Evolutionary conservation across 2,113 vertebrate species (phyloP), one percentile per base, ranked within the genome.

Genomic region (Myotis brandtii): DNA sequence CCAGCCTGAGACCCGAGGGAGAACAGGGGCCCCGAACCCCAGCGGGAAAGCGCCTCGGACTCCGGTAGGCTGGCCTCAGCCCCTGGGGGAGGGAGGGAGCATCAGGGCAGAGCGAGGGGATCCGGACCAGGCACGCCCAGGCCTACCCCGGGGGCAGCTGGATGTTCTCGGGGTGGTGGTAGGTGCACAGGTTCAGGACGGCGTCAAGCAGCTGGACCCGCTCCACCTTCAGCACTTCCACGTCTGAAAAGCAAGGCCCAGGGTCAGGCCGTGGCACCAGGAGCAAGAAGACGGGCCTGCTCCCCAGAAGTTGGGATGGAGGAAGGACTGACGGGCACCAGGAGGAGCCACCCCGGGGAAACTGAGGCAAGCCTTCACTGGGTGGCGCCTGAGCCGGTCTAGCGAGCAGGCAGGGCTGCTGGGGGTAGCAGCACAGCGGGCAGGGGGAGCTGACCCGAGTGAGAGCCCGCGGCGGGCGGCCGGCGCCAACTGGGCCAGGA

Each of bases 161-260:
- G 94, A 99, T 99, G 97, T 99, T 99, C 98, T 99, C 99, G 0
- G 99, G 99, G 94, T 99, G 99, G 96, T 99, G 99, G 30, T 99
- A 99, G 94, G 99, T 99, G 97, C 99, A 99, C 86, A 99, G 98
- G 97, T 99, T 99, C 92, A 99, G 98, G 59, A 99, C 99, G 0
- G 99, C 99, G 32, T 99, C 99, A 0, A 99, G 99, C 75, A 99
- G 98, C 93, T 99, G 99, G 96, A 99, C 99, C 97, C 99, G 98
- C 96, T 99, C 99, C 96, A 99, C 99, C 94, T 98, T 99, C 98
- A 99, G 98, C 93, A 99, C 99, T 48, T 99, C 99, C 0, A 99
- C 98, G 96, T 99, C 99, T 99, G 95, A 75, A 97, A 91, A 0
- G 20, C 7, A 5, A 2, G n/a, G 43, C 40, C 27, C 23, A 37